Base-by-base conservation (phyloP, 2,113 vertebrate genomes). In the Urocolius indicus region DNA sequence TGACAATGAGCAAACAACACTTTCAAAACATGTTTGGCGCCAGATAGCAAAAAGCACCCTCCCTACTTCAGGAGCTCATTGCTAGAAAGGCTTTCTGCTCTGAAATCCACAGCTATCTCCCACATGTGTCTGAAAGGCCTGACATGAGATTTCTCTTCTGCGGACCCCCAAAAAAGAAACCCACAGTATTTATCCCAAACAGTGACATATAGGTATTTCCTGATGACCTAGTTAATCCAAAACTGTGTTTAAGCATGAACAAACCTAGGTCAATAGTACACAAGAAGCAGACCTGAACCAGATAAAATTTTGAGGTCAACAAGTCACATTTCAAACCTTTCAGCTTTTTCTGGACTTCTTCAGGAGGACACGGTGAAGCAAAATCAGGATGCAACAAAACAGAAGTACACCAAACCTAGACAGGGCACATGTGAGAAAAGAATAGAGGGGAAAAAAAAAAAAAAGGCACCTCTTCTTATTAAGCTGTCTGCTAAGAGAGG, bases 1-100 rank as follows among this genome's bases (percentile, higher is more conserved):
- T 57, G 80, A 87, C 96, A 95, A 94, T 87, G 93, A 96, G 95
- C 93, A 97, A 96, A 97, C 90, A 97, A 92, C 94, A 84, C 77
- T 97, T 97, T 91, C 83, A 93, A 93, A 97, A 95, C 41, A 95
- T 12, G 5, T 68, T 92, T 94, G 83, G 89, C 0, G 95, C 95
- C 94, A 97, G 89, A 96, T 81, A 93, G 83, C 91, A 94, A 94
- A 92, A 93, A 97, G 89, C 89, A 96, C 73, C 61, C 94, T 88
- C 57, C 73, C 86, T 84, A 7, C 86, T 95, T 78, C 58, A 78
- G 80, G 80, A 94, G 43, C 91, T 89, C 30, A 7, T 16, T 86
- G 52, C 41, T 89, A 82, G 73, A 84, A 94, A 91, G 62, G 7
- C 61, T 93, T 90, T 78, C 68, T 90, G 79, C 61, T 90, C 61